Evolutionary conservation across 2,888 invertebrate genomes (phyloP).

Genomic region (Hypena proboscidalis): DNA sequence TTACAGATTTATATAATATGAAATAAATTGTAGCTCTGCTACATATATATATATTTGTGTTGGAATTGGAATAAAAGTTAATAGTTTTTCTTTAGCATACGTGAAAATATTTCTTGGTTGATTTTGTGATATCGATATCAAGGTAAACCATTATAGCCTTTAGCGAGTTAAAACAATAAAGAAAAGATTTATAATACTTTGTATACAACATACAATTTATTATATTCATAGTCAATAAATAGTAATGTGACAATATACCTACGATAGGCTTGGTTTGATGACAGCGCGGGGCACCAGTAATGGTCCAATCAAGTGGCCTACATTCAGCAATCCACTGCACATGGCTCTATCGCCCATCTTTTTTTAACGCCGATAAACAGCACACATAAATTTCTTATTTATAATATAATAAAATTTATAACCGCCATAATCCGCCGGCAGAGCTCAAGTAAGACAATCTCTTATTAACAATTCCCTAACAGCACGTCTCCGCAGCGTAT

Average conservation of each 20-base stretch:
- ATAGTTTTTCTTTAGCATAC: too few species aligned
- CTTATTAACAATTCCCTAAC: slow-evolving; percentile 78
- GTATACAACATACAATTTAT: too few species aligned
- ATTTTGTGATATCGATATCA: too few species aligned
- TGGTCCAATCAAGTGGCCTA: slow-evolving; percentile 26
- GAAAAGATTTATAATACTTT: too few species aligned
- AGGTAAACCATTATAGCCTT: too few species aligned
- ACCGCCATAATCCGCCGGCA: slow-evolving; percentile 63
- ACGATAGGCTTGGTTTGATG: neutral
- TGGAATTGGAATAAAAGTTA: too few species aligned
- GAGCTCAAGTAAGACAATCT: slow-evolving; percentile 62
- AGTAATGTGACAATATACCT: neutral
- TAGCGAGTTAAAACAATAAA: too few species aligned
- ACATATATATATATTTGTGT: too few species aligned
- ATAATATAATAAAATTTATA: slow-evolving; percentile 81
- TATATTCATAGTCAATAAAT: too few species aligned
- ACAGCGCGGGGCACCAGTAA: slow-evolving; percentile 12
- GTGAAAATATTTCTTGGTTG: too few species aligned
- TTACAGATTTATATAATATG: too few species aligned
- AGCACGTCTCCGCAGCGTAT: slow-evolving; percentile 66
- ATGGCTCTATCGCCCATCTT: slow-evolving; percentile 45
- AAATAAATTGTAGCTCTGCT: too few species aligned
- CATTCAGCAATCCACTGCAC: slow-evolving; percentile 36
- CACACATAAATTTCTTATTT: slow-evolving; percentile 74
- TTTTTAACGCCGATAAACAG: slow-evolving; percentile 57